Base-by-base conservation (phyloP, 1,140 invertebrate species). In the Temnothorax curvispinosus region DNA sequence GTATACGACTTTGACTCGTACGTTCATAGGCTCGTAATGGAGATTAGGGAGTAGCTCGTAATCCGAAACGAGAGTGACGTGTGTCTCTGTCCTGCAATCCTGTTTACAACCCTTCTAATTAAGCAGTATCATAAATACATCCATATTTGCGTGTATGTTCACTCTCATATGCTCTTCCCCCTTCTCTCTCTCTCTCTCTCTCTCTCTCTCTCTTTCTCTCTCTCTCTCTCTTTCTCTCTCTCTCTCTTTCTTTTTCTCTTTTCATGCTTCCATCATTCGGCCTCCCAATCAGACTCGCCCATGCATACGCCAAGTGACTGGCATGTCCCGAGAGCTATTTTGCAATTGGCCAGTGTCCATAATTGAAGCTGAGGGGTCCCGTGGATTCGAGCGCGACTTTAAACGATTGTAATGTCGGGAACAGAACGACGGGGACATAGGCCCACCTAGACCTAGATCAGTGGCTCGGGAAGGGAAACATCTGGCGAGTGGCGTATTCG, bases 291-390 rank as follows among this genome's bases (percentile, higher is more conserved):
- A 50, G 60, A 54, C 54, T 58, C 54, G 44, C 62, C 74, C 56
- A 77, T 67, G 75, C 84, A 84, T 88, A 86, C 69, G 35, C 54
- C 50, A 88, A 91, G 54, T 87, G 88, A 88, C 85, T 90, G 87
- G 80, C 82, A 80, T 52, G 47, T 87, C 65, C 84, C 87, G 72
- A 62, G 87, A 84, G 89, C 90, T 90, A 89, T 93, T 93, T 93
- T 93, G 89, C 92, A 89, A 93, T 93, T 93, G 92, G 89, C 90
- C 87, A 91, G 91, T 88, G 85, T 89, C 78, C 89, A 87, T 93
- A 92, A 93, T 93, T 91, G 89, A 92, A 92, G 87, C 54, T 38
- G 77, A 35, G 76, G 82, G 86, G 72, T 78, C 62, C 41, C 38
- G 77, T 76, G 65, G 54, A 84, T 72, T 91, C 84, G 72, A 85